phyloP scores from a whole-genome alignment of 2,797 vertebrate species.

The Aselliscus stoliczkanus region DNA sequence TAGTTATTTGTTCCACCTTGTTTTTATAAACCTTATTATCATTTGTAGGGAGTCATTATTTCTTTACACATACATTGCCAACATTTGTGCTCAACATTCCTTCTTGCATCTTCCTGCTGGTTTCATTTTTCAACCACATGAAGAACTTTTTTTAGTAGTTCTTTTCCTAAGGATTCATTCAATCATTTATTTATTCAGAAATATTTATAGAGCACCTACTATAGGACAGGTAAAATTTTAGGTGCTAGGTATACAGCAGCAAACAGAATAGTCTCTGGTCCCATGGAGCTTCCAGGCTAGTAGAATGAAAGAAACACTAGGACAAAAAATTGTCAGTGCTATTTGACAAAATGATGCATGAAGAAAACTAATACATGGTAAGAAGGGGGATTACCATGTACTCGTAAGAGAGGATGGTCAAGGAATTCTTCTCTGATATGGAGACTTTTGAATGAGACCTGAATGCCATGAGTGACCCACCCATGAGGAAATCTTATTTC shows the following conservation, averaged over 20 bases:
- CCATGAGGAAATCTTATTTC: neutral
- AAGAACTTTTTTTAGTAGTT: constrained; percentile 11
- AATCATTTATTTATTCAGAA: neutral
- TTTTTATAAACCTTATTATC: neutral
- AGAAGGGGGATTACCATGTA: neutral
- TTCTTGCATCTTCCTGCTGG: neutral
- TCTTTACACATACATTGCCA: neutral
- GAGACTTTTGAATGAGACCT: neutral
- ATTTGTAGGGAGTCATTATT: neutral
- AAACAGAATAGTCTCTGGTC: neutral
- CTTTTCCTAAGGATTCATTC: neutral
- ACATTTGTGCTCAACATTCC: neutral
- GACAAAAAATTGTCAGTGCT: neutral
- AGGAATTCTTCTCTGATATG: neutral
- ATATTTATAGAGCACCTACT: neutral
- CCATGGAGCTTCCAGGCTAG: neutral
- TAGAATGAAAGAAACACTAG: neutral
- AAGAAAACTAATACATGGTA: neutral
- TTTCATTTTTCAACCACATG: neutral
- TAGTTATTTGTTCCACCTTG: neutral
- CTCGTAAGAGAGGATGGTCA: neutral
- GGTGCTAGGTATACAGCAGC: neutral
- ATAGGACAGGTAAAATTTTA: neutral
- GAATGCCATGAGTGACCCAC: neutral
- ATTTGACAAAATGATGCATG: neutral